A percentile compares a stretch with the other conserved stretches of the same genome.
These are phyloP conservation scores for Temnothorax rugatulus DNA, from an alignment of 2,888 invertebrate species.

Conservation along the genomic window DNA sequence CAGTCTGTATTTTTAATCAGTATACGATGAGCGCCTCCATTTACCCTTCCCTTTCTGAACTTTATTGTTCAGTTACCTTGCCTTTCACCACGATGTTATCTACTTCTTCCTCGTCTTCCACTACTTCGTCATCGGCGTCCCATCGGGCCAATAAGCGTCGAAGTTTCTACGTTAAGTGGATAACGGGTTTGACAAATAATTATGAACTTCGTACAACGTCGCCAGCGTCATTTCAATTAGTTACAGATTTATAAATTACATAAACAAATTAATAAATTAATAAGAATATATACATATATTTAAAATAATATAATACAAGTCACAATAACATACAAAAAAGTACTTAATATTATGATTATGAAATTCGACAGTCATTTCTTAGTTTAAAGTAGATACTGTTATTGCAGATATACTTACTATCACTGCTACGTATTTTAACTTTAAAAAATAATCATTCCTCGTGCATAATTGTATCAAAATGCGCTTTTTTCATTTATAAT, in stretches of 20 bases:
- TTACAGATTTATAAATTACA: slow-evolving; percentile 35
- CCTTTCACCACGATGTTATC: slow-evolving; percentile 29
- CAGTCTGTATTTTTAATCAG: slow-evolving; percentile 72
- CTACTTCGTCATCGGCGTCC: slow-evolving; percentile 54
- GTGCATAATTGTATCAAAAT: background rate
- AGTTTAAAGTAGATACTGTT: slow-evolving; percentile 4
- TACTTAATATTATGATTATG: slow-evolving; percentile 12
- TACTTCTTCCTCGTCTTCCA: slow-evolving; percentile 36
- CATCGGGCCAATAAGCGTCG: slow-evolving; percentile 59
- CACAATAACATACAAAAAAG: background rate
- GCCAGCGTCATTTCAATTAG: slow-evolving; percentile 28
- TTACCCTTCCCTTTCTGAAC: slow-evolving; percentile 45
- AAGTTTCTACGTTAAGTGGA: slow-evolving; percentile 71
- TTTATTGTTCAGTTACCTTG: slow-evolving; percentile 44
- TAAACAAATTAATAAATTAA: slow-evolving; percentile 4
- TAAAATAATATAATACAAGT: slow-evolving; percentile 23
- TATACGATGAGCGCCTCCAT: slow-evolving; percentile 50
- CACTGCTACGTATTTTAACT: too few relatives aligned
- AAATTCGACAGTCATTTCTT: background rate
- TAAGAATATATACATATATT: background rate
- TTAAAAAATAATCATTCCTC: background rate
- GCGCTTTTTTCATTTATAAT: background rate
- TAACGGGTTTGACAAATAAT: slow-evolving; percentile 75
- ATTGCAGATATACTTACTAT: background rate
- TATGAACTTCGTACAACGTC: slow-evolving; percentile 69